Conservation (phyloP, 2,888 invertebrate genomes). For the Lobophora halterata region DNA sequence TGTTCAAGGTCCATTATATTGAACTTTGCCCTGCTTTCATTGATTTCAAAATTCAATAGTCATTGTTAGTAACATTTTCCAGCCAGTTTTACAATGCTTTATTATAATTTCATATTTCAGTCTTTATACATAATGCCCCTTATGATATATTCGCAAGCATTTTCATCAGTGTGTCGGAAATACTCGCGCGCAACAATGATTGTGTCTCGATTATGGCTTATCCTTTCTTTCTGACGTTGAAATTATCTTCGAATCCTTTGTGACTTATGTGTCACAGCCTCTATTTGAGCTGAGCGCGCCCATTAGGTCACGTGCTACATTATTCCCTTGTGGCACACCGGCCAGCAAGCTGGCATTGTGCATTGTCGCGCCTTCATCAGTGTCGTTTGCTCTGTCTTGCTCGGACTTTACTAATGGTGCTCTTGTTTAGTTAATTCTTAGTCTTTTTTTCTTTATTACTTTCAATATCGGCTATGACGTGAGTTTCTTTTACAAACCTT, state of each 20-base stretch:
- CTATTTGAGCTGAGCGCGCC: conserved; percentile 15
- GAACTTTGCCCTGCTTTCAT: too few species aligned
- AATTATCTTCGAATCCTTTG: conserved; percentile 3
- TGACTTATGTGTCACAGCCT: conserved; percentile 14
- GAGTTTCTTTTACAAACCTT: conserved; percentile 5
- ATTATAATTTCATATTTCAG: too few species aligned
- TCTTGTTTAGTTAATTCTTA: conserved; percentile 8
- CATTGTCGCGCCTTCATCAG: conserved; percentile 24
- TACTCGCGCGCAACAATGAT: too few species aligned
- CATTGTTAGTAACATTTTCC: too few species aligned
- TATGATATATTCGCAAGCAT: too few species aligned
- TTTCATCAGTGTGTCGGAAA: too few species aligned
- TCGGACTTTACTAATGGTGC: conserved; percentile 13
- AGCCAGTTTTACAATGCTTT: too few species aligned
- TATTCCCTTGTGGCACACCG: conserved; percentile 21
- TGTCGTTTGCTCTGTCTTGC: conserved; percentile 12
- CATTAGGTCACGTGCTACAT: conserved; percentile 25
- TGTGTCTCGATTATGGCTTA: neutral
- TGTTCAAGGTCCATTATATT: too few species aligned
- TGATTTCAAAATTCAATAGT: too few species aligned
- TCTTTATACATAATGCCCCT: too few species aligned
- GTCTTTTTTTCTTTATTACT: conserved; percentile 7
- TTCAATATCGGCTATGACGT: conserved; percentile 20
- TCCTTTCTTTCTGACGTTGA: neutral
- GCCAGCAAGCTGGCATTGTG: conserved; percentile 17